Evolutionary conservation across 2,113 vertebrate genomes (phyloP).

Genomic region (Neomonachus schauinslandi): DNA sequence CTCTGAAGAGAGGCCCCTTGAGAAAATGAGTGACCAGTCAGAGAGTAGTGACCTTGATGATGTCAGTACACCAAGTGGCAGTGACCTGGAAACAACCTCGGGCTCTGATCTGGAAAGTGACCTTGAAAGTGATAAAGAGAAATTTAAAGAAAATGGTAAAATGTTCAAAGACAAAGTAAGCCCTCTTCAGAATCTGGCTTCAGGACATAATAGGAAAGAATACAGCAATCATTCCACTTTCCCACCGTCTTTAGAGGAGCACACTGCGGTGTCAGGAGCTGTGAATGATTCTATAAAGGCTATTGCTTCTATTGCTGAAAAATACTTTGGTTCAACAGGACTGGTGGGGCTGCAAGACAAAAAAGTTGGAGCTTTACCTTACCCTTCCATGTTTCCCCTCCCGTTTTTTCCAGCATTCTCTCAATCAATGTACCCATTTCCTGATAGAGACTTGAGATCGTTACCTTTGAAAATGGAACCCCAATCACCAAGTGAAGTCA

Average conservation of each 20-base stretch:
- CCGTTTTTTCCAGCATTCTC: constrained; percentile 99
- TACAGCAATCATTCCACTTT: constrained; percentile 93
- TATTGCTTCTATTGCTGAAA: constrained; percentile 99
- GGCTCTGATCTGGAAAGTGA: constrained; percentile 99
- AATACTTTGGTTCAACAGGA: constrained; percentile 99
- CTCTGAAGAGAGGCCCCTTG: constrained; percentile 90
- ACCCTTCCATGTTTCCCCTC: constrained; percentile 98
- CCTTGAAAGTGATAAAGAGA: constrained; percentile 98
- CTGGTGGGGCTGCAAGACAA: constrained; percentile 97
- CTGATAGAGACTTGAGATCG: constrained; percentile 95
- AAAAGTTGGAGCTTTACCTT: constrained; percentile 96
- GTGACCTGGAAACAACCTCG: constrained; percentile 98
- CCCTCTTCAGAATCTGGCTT: constrained; percentile 92
- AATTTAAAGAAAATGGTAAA: constrained; percentile 96
- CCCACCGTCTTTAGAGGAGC: constrained; percentile 96
- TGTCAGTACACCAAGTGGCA: constrained; percentile 99
- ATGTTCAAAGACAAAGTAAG: constrained; percentile 95
- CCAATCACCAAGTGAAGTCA: constrained; percentile 92
- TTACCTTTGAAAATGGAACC: constrained; percentile 93
- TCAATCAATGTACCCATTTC: constrained; percentile 97
- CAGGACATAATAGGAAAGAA: constrained; percentile 94
- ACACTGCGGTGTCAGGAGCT: constrained; percentile 97
- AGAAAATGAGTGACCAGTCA: constrained; percentile 98
- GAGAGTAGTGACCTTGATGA: constrained; percentile 99
- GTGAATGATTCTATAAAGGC: constrained; percentile 99